Percentiles rank a stretch among this genome's conserved stretches.
phyloP scores from a whole-genome alignment of 2,888 invertebrate genomes.

The Noctua fimbriata region DNA sequence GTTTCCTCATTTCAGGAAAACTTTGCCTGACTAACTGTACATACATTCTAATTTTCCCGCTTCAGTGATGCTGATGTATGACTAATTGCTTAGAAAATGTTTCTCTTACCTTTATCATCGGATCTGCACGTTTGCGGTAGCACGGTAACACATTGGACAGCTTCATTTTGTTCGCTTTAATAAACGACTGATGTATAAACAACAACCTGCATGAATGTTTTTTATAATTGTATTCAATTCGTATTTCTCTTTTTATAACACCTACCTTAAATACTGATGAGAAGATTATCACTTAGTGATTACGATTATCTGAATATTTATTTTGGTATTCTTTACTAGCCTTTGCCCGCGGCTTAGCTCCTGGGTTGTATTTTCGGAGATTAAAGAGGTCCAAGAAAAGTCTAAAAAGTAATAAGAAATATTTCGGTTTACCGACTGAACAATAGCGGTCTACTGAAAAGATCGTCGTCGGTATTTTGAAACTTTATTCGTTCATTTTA shows the following conservation, averaged over 20 bases:
- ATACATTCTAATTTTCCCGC: not conserved
- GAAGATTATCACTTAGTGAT: slow-evolving; percentile 30
- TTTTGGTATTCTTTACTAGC: slow-evolving; percentile 5
- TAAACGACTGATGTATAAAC: slow-evolving; percentile 26
- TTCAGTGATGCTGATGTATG: slow-evolving; percentile 15
- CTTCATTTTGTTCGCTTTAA: slow-evolving; percentile 31
- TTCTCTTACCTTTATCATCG: slow-evolving; percentile 25
- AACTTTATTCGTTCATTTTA: not conserved
- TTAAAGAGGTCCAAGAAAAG: not conserved
- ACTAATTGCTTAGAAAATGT: slow-evolving; percentile 20
- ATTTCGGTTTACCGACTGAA: not conserved
- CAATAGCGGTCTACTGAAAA: not conserved
- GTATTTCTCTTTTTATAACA: slow-evolving; percentile 33
- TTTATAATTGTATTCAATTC: not conserved
- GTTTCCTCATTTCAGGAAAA: slow-evolving; percentile 18
- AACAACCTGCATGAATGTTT: slow-evolving; percentile 21
- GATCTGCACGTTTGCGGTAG: slow-evolving; percentile 29
- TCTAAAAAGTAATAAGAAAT: not conserved
- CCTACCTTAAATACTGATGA: not conserved
- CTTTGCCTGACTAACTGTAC: not conserved
- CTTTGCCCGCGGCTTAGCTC: slow-evolving; percentile 2
- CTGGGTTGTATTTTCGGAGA: not conserved
- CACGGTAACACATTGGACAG: slow-evolving; percentile 30
- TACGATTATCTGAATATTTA: slow-evolving; percentile 21
- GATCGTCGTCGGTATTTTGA: not conserved